Conservation (phyloP, 2,113 vertebrate genomes). For the Delphinus delphis region DNA sequence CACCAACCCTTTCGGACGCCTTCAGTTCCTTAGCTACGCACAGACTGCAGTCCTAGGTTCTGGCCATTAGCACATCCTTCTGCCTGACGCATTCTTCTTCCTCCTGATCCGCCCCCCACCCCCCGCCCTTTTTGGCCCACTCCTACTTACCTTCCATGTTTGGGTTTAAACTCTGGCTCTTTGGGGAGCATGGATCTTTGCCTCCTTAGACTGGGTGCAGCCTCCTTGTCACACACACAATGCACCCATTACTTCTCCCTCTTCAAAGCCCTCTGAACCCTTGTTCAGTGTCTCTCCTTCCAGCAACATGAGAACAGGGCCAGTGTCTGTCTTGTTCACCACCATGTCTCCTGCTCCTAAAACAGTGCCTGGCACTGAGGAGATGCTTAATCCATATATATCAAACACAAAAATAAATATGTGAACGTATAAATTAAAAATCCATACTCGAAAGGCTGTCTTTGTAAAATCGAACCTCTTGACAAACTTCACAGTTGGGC, state of each 20-base stretch:
- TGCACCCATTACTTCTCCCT: neutral
- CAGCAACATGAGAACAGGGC: neutral
- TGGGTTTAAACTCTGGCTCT: neutral
- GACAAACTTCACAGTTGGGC: neutral
- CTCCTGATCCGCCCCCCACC: too few relatives aligned
- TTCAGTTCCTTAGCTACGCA: neutral
- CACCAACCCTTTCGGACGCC: neutral
- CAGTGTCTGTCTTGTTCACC: neutral
- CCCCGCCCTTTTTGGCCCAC: neutral
- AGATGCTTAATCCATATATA: neutral
- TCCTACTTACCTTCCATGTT: neutral
- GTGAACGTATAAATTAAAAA: neutral
- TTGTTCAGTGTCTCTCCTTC: neutral
- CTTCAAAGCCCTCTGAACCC: neutral
- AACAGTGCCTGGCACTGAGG: neutral
- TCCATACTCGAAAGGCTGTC: neutral
- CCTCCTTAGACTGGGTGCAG: neutral
- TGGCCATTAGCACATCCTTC: neutral
- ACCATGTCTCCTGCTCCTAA: neutral
- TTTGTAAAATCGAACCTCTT: neutral
- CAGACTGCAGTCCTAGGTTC: neutral
- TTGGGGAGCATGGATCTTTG: neutral
- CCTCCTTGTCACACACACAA: neutral
- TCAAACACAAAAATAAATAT: neutral
- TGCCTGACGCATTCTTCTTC: neutral